Evolutionary conservation across 2,888 invertebrate genomes (phyloP).

Genomic region (Drosophila putrida): DNA sequence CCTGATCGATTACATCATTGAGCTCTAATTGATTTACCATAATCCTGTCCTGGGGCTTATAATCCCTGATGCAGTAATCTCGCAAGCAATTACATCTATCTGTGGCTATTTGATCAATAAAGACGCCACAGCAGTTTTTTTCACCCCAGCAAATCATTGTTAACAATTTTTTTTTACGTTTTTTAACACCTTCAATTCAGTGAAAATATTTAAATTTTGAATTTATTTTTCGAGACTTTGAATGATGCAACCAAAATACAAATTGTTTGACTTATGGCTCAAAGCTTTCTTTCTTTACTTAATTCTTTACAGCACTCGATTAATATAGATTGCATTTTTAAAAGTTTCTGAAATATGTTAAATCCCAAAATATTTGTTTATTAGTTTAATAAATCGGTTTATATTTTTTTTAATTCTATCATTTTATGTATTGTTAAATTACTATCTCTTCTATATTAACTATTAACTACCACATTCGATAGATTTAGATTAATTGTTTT

Average conservation of each 20-base stretch:
- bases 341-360: no score
- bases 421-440: no score
- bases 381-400: no score
- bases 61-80: slow-evolving; percentile 48
- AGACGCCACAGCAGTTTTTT: slow-evolving; percentile 35
- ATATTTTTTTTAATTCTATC: no score
- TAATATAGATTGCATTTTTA: neutral
- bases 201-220: slow-evolving; percentile 2
- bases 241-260: neutral
- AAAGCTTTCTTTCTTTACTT: neutral
- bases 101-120: slow-evolving; percentile 10
- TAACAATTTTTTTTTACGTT: neutral
- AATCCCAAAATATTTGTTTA: no score
- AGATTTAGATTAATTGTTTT: neutral
- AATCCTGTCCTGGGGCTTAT: slow-evolving; percentile 12
- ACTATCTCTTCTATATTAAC: neutral
- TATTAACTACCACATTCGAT: neutral
- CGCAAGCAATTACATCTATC: slow-evolving; percentile 48
- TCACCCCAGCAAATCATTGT: slow-evolving; percentile 64
- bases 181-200: neutral
- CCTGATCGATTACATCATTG: neutral
- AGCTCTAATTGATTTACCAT: neutral
- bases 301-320: neutral
- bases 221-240: neutral
- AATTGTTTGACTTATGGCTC: slow-evolving; percentile 3